Evolutionary conservation across 1,140 invertebrate genomes (phyloP), one percentile per base, ranked within the genome.

Genomic region (Solenopsis invicta): DNA sequence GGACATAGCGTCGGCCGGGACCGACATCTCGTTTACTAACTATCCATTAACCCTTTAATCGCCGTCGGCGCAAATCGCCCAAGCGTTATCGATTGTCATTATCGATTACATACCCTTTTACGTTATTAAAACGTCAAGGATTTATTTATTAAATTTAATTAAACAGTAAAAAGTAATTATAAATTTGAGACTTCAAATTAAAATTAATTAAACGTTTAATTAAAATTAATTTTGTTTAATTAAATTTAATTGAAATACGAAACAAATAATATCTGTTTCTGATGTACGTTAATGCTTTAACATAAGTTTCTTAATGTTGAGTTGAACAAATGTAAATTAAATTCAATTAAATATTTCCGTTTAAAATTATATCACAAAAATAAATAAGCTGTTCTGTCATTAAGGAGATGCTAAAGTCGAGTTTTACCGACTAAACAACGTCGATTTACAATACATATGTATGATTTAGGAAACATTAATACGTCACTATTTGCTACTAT

Each of bases 11-110:
- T 41, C 21, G 62, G 48, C 5, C 52, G 10, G 48, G 61, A 5
- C 34, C 52, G 50, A 71, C 21, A 45, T 37, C 48, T 76, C 18
- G 50, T 64, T 76, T 71, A 62, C n/a, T 29, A 66, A 66, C 45
- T 48, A 77, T 21, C 41, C 59, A 78, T 64, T 67, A 48, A 66
- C 41, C 29, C 34, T 59, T 75, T 84, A 84, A 84, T 5, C 50
- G 48, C 56, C 29, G n/a, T 41, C 24, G 34, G 16, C 66, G 9
- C 21, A 18, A 59, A 82, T 82, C 37, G 66, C 34, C 21, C 8
- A 61, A 59, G 6, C 24, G 21, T 6, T 45, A 81, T 81, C 52
- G 21, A n/a, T 54, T 59, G 18, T 71, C 78, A 59, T 81, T 81
- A 81, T 72, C 66, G 52, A 59, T 72, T 69, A 9, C 24, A 10